A percentile compares a stretch with the other conserved stretches of the same genome.
Evolutionary conservation across 2,113 vertebrate genomes (phyloP).

Genomic region (Gambusia affinis): DNA sequence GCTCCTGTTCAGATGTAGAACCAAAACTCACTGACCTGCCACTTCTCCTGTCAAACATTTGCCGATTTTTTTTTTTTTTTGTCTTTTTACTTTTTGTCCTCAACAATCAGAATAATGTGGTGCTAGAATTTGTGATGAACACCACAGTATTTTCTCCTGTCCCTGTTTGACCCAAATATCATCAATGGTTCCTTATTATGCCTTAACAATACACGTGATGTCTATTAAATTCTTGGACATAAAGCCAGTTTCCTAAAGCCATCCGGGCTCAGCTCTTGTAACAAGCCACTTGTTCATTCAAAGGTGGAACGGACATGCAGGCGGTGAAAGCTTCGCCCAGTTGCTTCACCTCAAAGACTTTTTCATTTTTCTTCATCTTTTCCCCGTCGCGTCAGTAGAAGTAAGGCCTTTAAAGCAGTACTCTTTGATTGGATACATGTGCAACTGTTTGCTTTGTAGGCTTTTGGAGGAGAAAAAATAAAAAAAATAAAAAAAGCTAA

Average conservation of each 20-base stretch:
- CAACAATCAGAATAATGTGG: not conserved
- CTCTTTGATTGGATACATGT: conserved; percentile 40
- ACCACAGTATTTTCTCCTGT: not conserved
- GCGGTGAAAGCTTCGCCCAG: conserved; percentile 55
- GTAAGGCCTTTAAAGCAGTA: conserved; percentile 23
- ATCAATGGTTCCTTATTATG: no score
- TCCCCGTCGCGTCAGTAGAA: conserved; percentile 27
- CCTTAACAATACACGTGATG: not conserved
- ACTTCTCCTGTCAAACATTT: no score
- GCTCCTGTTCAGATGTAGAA: no score
- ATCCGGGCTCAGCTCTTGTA: conserved; percentile 26
- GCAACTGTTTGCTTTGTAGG: conserved; percentile 59
- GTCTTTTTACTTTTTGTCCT: no score
- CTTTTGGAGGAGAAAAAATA: not conserved
- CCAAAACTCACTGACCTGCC: no score
- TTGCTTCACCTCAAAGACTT: conserved; percentile 45
- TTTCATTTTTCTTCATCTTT: conserved; percentile 56
- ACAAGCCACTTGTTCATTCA: conserved; percentile 35
- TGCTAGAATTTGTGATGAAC: not conserved
- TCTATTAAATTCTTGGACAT: conserved; percentile 14
- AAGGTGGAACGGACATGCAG: conserved; percentile 46
- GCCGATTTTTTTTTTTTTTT: no score
- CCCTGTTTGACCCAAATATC: not conserved
- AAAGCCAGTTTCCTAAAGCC: conserved; percentile 9
- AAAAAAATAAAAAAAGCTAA: conserved; percentile 39